These are phyloP conservation scores for Choristoneura rosaceana DNA, from an alignment of 2,888 invertebrate species.

Conservation along the genomic window DNA sequence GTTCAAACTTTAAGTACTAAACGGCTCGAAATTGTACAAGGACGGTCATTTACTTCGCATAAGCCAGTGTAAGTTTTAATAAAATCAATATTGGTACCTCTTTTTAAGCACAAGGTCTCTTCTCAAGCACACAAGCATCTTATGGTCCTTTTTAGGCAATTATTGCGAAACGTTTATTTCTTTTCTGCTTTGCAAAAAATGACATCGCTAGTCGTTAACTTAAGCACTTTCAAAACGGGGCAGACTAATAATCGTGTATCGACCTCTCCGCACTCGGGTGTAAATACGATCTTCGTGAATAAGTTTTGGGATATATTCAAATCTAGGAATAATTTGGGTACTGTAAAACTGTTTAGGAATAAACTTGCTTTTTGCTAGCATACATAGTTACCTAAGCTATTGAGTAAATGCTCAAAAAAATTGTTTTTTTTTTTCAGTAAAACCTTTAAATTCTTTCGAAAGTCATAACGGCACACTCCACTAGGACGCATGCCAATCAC, in stretches of 20 bases:
- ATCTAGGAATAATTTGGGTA: not conserved
- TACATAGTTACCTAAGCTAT: too few species aligned
- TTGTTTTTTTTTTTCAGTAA: too few species aligned
- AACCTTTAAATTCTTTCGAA: too few species aligned
- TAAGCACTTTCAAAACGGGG: conserved; percentile 14
- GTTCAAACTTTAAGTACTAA: conserved; percentile 5
- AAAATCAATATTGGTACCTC: conserved; percentile 8
- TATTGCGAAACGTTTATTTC: conserved; percentile 35
- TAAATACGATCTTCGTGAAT: not conserved
- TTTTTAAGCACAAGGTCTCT: conserved; percentile 30
- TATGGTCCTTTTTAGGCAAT: conserved; percentile 21
- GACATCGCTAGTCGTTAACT: conserved; percentile 27
- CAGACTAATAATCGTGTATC: conserved; percentile 8
- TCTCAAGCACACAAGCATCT: too few species aligned
- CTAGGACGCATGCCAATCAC: too few species aligned
- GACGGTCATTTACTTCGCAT: conserved; percentile 20
- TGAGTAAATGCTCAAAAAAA: too few species aligned
- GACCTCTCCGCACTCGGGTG: conserved; percentile 5
- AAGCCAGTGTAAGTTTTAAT: conserved; percentile 14
- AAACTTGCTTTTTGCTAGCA: too few species aligned
- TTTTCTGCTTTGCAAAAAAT: conserved; percentile 17
- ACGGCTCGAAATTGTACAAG: conserved; percentile 25
- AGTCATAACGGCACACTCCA: too few species aligned
- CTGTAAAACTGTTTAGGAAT: not conserved
- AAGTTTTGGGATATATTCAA: not conserved